Evolutionary conservation across 2,113 vertebrate genomes (phyloP).

Genomic region (Phalacrocorax aristotelis): DNA sequence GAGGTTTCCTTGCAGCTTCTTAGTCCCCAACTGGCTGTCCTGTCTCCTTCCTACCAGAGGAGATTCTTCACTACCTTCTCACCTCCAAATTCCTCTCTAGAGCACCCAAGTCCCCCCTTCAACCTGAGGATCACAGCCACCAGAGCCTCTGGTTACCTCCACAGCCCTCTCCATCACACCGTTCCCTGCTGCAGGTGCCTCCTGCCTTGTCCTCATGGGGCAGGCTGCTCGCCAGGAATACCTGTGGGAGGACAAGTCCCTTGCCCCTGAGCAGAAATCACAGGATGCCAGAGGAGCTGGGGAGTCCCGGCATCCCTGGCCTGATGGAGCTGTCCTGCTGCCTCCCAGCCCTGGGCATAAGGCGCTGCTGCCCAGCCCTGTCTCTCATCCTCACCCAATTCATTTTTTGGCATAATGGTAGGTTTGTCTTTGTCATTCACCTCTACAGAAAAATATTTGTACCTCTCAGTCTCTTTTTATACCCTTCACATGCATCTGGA

Average conservation of each 20-base stretch:
- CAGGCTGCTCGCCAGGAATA: not conserved
- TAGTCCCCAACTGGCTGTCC: not conserved
- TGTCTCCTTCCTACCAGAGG: not conserved
- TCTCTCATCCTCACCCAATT: not conserved
- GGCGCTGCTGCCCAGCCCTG: not conserved
- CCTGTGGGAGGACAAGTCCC: not conserved
- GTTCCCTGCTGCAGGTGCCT: not conserved
- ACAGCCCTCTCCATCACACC: not conserved
- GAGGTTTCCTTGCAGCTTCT: not conserved
- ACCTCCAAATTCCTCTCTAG: not conserved
- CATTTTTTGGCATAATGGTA: not conserved
- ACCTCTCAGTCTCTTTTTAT: not conserved
- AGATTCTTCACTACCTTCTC: not conserved
- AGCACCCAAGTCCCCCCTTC: not conserved
- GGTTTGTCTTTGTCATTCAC: not conserved
- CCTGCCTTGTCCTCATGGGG: accelerated
- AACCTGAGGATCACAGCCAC: not conserved
- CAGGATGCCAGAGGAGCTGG: not conserved
- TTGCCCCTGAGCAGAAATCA: not conserved
- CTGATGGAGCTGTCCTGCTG: not conserved
- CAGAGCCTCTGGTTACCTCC: not conserved
- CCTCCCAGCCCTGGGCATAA: not conserved
- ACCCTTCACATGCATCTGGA: not conserved
- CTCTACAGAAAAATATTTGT: not conserved
- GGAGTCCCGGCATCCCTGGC: not conserved